Conservation (phyloP, 2,888 invertebrate species). For the Scrobipalpa atriplicella region DNA sequence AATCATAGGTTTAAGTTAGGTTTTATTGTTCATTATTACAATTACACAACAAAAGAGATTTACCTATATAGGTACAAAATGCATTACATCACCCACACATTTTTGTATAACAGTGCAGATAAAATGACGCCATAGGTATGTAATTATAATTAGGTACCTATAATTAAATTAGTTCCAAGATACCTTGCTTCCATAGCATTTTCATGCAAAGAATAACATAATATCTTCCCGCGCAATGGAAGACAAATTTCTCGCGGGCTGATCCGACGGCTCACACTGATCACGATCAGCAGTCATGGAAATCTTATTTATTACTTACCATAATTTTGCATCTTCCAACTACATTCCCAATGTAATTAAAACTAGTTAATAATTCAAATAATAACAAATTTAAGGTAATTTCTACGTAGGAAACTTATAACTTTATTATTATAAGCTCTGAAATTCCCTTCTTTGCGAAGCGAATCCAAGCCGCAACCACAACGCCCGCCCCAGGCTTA, state of each 20-base stretch:
- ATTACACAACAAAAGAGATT: constrained; percentile 63
- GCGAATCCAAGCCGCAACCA: constrained; percentile 31
- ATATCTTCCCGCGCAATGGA: no score
- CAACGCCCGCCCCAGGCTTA: neutral
- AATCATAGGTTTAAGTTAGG: constrained; percentile 35
- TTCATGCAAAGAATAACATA: no score
- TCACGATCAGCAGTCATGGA: neutral
- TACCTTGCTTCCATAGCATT: neutral
- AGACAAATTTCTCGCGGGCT: no score
- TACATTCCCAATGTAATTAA: neutral
- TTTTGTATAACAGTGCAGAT: constrained; percentile 42
- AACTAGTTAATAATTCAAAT: neutral
- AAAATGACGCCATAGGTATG: neutral
- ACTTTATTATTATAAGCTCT: constrained; percentile 33
- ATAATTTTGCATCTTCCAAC: neutral
- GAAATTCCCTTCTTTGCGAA: constrained; percentile 43
- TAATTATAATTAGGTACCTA: neutral
- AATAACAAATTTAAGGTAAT: neutral
- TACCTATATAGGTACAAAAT: no score
- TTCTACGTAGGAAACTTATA: neutral
- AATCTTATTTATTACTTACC: no score
- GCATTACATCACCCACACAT: constrained; percentile 66
- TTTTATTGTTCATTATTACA: constrained; percentile 57
- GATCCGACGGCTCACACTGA: neutral
- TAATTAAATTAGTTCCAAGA: neutral